Conservation (phyloP, 2,888 invertebrate genomes). For the Melinaea menophilus region DNA sequence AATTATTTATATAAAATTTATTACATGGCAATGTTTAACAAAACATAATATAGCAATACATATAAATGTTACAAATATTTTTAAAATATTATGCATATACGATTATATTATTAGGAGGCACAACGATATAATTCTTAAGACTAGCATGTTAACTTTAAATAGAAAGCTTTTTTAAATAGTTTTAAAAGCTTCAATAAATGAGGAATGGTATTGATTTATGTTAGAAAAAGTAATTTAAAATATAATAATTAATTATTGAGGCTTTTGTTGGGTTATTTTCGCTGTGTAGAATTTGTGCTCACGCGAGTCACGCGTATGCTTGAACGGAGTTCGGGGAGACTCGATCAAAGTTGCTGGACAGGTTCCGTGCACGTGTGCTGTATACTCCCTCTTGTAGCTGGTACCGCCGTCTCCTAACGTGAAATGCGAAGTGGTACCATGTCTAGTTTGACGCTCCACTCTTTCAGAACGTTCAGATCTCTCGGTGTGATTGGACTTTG, state of each 20-base stretch:
- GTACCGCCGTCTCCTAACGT: conserved; percentile 83
- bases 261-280: conserved; percentile 68
- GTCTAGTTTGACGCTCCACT: conserved; percentile 78
- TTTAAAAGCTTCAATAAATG: conserved; percentile 44
- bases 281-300: conserved; percentile 91
- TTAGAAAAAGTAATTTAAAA: conserved; percentile 26
- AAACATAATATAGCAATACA: conserved; percentile 41
- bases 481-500: conserved; percentile 70
- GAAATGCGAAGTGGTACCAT: conserved; percentile 86
- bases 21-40: conserved; percentile 64
- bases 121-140: conserved; percentile 34
- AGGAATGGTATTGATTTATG: conserved; percentile 44
- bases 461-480: conserved; percentile 71
- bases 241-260: conserved; percentile 30
- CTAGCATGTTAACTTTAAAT: conserved; percentile 54
- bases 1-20: conserved; percentile 19
- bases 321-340: conserved; percentile 85
- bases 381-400: conserved; percentile 87
- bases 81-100: conserved; percentile 44
- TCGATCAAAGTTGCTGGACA: conserved; percentile 90
- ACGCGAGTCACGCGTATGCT: conserved; percentile 89
- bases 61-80: conserved; percentile 35
- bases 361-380: conserved; percentile 83
- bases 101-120: conserved; percentile 45
- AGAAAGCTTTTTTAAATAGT: conserved; percentile 37